These are phyloP conservation scores for Oscheius onirici DNA, from an alignment of 2,888 invertebrate genomes.

Conservation along the genomic window DNA sequence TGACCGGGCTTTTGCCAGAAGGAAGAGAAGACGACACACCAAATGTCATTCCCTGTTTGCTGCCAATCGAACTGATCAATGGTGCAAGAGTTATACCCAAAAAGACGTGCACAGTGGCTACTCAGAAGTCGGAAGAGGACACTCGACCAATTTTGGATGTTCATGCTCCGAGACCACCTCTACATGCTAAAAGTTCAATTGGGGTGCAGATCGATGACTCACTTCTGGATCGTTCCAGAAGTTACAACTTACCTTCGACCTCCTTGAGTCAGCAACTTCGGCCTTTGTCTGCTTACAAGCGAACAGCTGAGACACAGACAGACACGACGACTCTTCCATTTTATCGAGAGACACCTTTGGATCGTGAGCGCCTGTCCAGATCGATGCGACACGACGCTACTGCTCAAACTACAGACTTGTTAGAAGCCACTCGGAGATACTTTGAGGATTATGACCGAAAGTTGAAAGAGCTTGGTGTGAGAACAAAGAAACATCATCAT, in stretches of 20 bases:
- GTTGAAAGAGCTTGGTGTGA: constrained; percentile 54
- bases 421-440: constrained; percentile 62
- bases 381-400: constrained; percentile 27
- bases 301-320: constrained; percentile 56
- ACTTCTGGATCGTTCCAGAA: constrained; percentile 25
- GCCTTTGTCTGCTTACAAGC: constrained; percentile 36
- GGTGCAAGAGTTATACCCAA: constrained; percentile 65
- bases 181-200: constrained; percentile 23
- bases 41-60: constrained; percentile 61
- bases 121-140: constrained; percentile 35
- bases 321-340: constrained; percentile 38
- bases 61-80: constrained; percentile 67
- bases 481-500: constrained; percentile 29
- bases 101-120: constrained; percentile 41
- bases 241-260: constrained; percentile 35
- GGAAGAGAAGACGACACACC: constrained; percentile 64
- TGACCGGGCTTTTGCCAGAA: constrained; percentile 67
- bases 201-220: constrained; percentile 26
- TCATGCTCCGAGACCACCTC: constrained; percentile 25
- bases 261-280: constrained; percentile 50
- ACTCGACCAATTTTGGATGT: background rate
- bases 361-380: constrained; percentile 8
- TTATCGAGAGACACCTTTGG: constrained; percentile 25
- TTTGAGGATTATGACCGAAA: constrained; percentile 68
- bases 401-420: constrained; percentile 53